Conservation (phyloP, 2,888 invertebrate species). For the Eustalomyia histrio region DNA sequence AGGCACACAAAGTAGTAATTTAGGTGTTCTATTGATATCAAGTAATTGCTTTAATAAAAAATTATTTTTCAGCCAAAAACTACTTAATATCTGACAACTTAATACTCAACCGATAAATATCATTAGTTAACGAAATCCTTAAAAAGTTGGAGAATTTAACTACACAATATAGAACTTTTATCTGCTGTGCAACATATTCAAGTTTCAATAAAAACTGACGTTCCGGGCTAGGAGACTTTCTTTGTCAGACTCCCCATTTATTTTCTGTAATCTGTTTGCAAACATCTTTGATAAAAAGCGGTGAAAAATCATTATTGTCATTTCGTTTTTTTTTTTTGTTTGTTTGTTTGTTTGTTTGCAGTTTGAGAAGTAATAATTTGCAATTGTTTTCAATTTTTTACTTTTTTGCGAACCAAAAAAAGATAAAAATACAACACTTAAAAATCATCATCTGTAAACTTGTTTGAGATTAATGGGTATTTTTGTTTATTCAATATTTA, state of each 20-base stretch:
- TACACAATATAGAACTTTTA: no score
- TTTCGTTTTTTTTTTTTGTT: slow-evolving; percentile 21
- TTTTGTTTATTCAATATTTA: neutral
- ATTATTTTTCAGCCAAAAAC: no score
- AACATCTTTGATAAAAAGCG: slow-evolving; percentile 16
- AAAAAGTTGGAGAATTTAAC: no score
- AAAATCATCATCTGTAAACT: slow-evolving; percentile 35
- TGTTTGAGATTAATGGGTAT: slow-evolving; percentile 16
- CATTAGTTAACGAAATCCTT: no score
- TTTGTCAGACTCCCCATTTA: slow-evolving; percentile 10
- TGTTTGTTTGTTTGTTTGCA: slow-evolving; percentile 16
- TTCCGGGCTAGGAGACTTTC: neutral
- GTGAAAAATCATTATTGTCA: slow-evolving; percentile 41
- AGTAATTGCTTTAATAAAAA: no score
- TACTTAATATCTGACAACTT: no score
- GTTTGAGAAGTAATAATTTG: slow-evolving; percentile 47
- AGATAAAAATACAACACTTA: slow-evolving; percentile 20
- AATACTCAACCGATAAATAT: no score
- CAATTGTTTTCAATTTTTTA: slow-evolving; percentile 46
- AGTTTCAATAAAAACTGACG: neutral
- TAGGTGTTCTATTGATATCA: no score
- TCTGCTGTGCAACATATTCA: no score
- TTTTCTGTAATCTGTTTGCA: slow-evolving; percentile 11
- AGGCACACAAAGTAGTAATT: no score
- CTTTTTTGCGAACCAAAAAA: slow-evolving; percentile 6